Conservation (phyloP, 37 sponge, comb jelly and placozoan genomes). For the Eunapius fragilis region DNA sequence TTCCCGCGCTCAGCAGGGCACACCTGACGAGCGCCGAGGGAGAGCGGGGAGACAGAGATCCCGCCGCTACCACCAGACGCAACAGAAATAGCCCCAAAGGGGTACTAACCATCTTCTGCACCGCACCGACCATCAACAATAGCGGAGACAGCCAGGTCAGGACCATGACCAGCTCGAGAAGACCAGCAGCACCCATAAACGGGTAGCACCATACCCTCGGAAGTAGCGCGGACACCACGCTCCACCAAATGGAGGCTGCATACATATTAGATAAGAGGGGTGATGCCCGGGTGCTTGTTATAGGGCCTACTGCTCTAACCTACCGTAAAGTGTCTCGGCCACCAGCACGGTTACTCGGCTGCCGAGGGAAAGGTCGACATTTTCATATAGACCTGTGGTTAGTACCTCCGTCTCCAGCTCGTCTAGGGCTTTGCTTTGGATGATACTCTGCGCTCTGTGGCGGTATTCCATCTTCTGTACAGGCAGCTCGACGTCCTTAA, state of each 20-base stretch:
- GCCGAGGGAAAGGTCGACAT: constrained; percentile 12
- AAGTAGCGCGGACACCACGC: constrained; percentile 44
- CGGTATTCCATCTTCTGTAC: constrained; percentile 14
- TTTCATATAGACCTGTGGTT: constrained; percentile 42
- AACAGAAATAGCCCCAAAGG: constrained; percentile 46
- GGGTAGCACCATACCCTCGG: constrained; percentile 67
- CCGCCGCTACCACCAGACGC: constrained; percentile 27
- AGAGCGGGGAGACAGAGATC: constrained; percentile 15
- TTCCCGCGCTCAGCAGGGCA: constrained; percentile 34
- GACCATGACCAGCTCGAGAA: constrained; percentile 14
- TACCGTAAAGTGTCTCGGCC: constrained; percentile 40
- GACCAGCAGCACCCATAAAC: constrained; percentile 9
- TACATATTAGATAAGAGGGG: not conserved
- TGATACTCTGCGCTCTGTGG: constrained; percentile 69
- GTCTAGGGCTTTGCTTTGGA: constrained; percentile 48
- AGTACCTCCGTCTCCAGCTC: constrained; percentile 68
- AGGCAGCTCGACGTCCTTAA: not conserved
- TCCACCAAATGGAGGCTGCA: constrained; percentile 73
- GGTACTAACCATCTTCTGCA: constrained; percentile 25
- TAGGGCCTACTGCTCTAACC: too few species aligned
- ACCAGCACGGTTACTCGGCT: constrained; percentile 42
- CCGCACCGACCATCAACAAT: constrained; percentile 17
- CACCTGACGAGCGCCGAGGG: constrained; percentile 25
- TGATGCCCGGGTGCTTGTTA: not conserved
- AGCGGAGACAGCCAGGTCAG: constrained; percentile 59